phyloP scores from a whole-genome alignment of 2,888 invertebrate genomes.

The Phyllotreta cruciferae region DNA sequence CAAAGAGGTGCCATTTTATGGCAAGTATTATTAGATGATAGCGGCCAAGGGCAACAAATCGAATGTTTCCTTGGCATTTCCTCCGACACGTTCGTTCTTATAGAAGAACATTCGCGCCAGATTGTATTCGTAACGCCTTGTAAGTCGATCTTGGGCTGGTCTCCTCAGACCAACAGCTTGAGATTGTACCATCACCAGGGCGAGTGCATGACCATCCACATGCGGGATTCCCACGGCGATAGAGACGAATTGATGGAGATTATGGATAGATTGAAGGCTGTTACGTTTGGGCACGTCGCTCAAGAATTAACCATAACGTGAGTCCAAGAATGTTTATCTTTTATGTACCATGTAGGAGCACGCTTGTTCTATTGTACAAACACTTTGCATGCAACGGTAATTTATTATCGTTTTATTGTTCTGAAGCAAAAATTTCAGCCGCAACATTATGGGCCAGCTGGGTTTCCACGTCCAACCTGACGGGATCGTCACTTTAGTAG shows the following conservation, averaged over 20 bases:
- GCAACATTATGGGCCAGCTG: conserved; percentile 84
- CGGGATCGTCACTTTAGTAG: conserved; percentile 92
- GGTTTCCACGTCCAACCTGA: conserved; percentile 93
- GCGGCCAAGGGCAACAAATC: conserved; percentile 67
- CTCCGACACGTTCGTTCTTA: conserved; percentile 83
- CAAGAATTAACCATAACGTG: conserved; percentile 77
- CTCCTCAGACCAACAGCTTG: conserved; percentile 67
- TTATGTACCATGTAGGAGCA: background rate
- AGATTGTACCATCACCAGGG: conserved; percentile 92
- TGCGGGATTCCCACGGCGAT: conserved; percentile 73
- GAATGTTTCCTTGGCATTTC: conserved; percentile 70
- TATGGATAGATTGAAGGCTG: conserved; percentile 78
- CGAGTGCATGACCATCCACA: conserved; percentile 85
- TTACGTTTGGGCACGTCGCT: conserved; percentile 79
- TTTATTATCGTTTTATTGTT: conserved; percentile 23
- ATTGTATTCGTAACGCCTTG: conserved; percentile 88
- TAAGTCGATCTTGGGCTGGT: conserved; percentile 76
- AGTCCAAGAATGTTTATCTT: conserved; percentile 47
- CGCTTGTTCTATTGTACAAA: too few species aligned
- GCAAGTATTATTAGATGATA: conserved; percentile 78
- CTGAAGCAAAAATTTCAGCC: conserved; percentile 47
- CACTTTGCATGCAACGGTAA: background rate
- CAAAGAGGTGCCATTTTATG: conserved; percentile 83
- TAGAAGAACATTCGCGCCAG: conserved; percentile 83
- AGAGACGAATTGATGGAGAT: conserved; percentile 77